These are phyloP conservation scores for Scopus umbretta DNA, from an alignment of 2,113 vertebrate genomes.

Conservation along the genomic window DNA sequence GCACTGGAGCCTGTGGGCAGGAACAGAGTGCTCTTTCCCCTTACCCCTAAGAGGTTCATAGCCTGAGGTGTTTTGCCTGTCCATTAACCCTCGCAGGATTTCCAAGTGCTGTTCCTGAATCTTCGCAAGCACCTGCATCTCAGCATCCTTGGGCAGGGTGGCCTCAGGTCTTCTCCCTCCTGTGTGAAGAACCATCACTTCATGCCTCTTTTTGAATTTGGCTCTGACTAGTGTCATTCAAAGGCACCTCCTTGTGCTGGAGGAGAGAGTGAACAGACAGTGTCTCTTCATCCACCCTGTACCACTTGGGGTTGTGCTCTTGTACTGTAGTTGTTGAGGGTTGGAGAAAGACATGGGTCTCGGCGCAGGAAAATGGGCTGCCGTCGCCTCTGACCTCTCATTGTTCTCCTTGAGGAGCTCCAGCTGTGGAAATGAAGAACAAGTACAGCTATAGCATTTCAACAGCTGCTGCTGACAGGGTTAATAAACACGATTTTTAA, in stretches of 20 bases:
- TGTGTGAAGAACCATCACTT: neutral
- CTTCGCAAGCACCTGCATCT: rapidly evolving
- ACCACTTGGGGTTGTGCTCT: neutral
- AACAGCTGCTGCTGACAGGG: neutral
- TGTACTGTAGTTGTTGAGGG: neutral
- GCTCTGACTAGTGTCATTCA: neutral
- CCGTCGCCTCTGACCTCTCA: neutral
- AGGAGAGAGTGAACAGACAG: neutral
- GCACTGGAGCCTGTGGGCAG: neutral
- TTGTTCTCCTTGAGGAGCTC: neutral
- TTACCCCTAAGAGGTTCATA: rapidly evolving
- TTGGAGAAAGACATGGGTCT: neutral
- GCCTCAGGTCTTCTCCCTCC: neutral
- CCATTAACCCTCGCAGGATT: neutral
- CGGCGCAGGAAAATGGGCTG: neutral
- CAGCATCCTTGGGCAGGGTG: neutral
- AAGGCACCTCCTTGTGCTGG: neutral
- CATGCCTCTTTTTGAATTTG: neutral
- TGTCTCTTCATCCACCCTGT: neutral
- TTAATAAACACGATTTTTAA: constrained; percentile 20
- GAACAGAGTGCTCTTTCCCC: neutral
- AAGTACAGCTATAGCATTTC: neutral
- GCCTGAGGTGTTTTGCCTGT: neutral
- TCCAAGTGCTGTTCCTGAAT: neutral
- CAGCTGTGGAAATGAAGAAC: constrained; percentile 18